Percentiles rank a stretch among this genome's conserved stretches.
Conservation (phyloP, 2,888 invertebrate genomes). For the Leptodirus hochenwartii region DNA sequence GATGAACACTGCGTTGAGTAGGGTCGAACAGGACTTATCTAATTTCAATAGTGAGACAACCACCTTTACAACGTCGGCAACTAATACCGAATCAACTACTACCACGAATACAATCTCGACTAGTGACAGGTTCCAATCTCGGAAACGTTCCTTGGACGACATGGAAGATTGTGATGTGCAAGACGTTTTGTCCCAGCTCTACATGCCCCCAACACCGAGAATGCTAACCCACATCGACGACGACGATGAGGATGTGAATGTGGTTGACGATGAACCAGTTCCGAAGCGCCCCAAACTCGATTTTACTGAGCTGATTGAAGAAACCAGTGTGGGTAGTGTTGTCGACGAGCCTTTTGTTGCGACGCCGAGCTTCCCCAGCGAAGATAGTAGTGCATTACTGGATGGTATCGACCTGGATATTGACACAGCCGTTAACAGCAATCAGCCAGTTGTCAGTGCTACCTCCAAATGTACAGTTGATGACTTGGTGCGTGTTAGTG, state of each 20-base stretch:
- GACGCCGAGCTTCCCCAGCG: no score
- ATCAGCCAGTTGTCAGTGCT: no score
- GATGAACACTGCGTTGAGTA: slow-evolving; percentile 17
- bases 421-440: no score
- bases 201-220: slow-evolving; percentile 48
- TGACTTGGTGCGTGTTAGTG: no score
- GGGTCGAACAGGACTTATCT: slow-evolving; percentile 17
- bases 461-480: no score
- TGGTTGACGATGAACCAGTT: slow-evolving; percentile 24
- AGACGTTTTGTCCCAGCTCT: slow-evolving; percentile 52
- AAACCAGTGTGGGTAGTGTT: no score
- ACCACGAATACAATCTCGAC: slow-evolving; percentile 10
- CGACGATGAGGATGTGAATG: slow-evolving; percentile 32
- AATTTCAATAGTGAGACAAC: slow-evolving; percentile 6
- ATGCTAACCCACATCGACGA: slow-evolving; percentile 49
- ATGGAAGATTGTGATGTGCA: slow-evolving; percentile 48
- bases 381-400: no score
- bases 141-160: slow-evolving; percentile 34
- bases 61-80: slow-evolving; percentile 4
- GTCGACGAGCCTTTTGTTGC: no score
- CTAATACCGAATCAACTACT: slow-evolving; percentile 8
- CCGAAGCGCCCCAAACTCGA: no score
- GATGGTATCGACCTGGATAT: no score
- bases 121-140: slow-evolving; percentile 15
- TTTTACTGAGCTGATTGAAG: no score